A percentile compares a stretch with the other conserved stretches of the same genome.
Evolutionary conservation across 2,113 vertebrate genomes (phyloP).

Genomic region (Calidris pugnax): DNA sequence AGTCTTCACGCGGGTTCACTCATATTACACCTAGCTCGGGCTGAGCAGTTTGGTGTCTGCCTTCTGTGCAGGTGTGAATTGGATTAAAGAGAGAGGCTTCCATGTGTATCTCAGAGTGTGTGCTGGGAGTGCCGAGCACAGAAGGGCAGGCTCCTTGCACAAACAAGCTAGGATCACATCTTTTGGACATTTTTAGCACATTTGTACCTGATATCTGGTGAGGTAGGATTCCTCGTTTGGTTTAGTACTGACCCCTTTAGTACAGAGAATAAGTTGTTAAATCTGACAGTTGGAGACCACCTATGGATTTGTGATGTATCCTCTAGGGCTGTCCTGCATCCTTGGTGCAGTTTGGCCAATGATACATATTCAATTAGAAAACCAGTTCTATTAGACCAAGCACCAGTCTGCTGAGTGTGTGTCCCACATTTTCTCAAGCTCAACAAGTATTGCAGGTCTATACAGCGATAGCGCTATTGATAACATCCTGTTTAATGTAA

Average conservation of each 20-base stretch:
- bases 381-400: neutral
- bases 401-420: neutral
- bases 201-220: neutral
- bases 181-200: too few species aligned
- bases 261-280: neutral
- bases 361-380: neutral
- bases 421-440: neutral
- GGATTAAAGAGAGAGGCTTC: neutral
- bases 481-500: neutral
- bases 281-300: neutral
- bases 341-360: neutral
- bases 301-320: neutral
- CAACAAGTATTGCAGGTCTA: neutral
- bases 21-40: fast-evolving
- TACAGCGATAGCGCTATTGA: neutral
- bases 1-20: neutral
- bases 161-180: neutral
- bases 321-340: neutral
- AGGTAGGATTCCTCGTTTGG: neutral
- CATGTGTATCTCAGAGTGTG: fast-evolving
- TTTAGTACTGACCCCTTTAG: neutral
- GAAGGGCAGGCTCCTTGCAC: neutral
- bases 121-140: fast-evolving
- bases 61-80: neutral
- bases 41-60: neutral